Evolutionary conservation across 2,113 vertebrate species (phyloP), one percentile per base, ranked within the genome.

Genomic region (Xiphophorus maculatus): DNA sequence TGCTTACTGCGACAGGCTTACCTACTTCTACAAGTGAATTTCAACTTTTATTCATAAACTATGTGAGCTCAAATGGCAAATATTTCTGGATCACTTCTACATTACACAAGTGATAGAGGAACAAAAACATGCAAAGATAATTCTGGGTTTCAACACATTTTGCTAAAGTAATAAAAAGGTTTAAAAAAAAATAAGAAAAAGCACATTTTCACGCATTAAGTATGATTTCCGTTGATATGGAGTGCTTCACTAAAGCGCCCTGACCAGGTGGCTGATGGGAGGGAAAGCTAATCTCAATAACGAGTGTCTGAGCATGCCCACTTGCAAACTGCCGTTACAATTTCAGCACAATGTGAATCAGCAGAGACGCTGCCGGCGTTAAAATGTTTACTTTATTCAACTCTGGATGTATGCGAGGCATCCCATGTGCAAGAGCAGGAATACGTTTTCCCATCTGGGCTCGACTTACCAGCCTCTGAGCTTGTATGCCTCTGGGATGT

Each of bases 401-500:
- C 19, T 83, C 63, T 54, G 71, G 32, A 61, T 35, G 30, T 32
- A 62, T 58, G 40, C 14, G 69, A 54, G 14, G 22, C 14, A 14
- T 54, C 70, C 63, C 62, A 61, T 74, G 15, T 28, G 63, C 17
- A 40, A 66, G 12, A 51, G 32, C 13, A 11, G 22, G 0, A 60
- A 58, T 62, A 63, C 28, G 29, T n/a, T 80, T 84, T 74, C 27
- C 66, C 9, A 54, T 27, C 35, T 2, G 0, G 28, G 69, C 28
- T 54, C 62, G 35, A 92, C 96, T 74, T 94, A 99, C 98, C 98
- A 99, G 93, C 96, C 97, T 80, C 98, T 93, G 63, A 99, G 95
- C 83, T 98, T 98, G 85, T 97, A 96, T 32, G 98, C 95, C 92
- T 99, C 97, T 4, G 97, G 96, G 87, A 96, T 96, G 89, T 99